Evolutionary conservation across 2,888 invertebrate genomes (phyloP).

Genomic region (Ectemnius lituratus): DNA sequence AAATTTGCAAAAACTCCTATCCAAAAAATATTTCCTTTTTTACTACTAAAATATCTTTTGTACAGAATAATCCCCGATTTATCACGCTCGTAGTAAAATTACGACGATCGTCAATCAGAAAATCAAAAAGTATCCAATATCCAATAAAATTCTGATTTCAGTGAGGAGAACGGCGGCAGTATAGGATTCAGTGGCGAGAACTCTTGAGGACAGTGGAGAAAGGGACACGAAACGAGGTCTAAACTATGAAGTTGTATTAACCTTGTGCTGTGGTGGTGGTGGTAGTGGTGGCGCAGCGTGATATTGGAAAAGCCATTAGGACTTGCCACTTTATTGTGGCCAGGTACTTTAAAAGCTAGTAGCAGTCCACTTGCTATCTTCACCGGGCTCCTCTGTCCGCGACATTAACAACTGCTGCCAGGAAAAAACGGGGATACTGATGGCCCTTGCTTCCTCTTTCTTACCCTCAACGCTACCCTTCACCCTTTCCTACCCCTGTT

Average conservation of each 20-base stretch:
- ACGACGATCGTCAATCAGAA: too few species aligned
- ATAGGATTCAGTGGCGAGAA: too few species aligned
- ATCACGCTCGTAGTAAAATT: too few species aligned
- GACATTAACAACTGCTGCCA: conserved; percentile 54
- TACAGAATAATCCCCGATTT: too few species aligned
- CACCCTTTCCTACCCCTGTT: conserved; percentile 29
- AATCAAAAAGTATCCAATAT: too few species aligned
- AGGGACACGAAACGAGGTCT: conserved; percentile 40
- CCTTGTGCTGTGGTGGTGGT: conserved; percentile 17
- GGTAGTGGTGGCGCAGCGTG: conserved; percentile 35
- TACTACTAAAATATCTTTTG: too few species aligned
- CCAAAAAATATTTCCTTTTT: too few species aligned
- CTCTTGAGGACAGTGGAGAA: background rate
- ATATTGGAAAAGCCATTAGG: conserved; percentile 69
- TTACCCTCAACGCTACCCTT: conserved; percentile 14
- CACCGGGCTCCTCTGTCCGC: conserved; percentile 33
- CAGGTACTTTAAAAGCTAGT: conserved; percentile 62
- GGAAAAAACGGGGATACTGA: conserved; percentile 17
- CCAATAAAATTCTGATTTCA: too few species aligned
- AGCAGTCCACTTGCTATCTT: conserved; percentile 45
- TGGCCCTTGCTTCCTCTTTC: conserved; percentile 9
- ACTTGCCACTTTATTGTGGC: conserved; percentile 62
- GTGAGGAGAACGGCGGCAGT: too few species aligned
- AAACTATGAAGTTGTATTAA: conserved; percentile 58
- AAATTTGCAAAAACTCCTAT: too few species aligned